Base-by-base conservation (phyloP, 2,888 invertebrate genomes). In the Cyaniris semiargus region DNA sequence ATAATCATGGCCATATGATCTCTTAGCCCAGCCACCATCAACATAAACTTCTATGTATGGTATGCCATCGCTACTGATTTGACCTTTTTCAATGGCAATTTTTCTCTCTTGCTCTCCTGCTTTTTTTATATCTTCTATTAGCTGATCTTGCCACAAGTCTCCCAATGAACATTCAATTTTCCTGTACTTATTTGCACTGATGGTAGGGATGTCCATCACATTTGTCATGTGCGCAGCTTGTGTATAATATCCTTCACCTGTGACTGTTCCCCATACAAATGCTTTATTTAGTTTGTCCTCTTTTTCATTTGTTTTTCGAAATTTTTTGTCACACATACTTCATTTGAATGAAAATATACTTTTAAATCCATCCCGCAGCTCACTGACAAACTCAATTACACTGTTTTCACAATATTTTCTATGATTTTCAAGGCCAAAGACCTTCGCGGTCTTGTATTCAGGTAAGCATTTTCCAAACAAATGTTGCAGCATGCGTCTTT, bases 1-100 rank as follows among this genome's bases (percentile, higher is more conserved):
- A 27, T 70, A 70, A 27, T 70, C 70, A 70, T 70, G 70, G 27
- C 70, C 70, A 27, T 70, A 70, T 66, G 23, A 66, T 66, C 66
- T 23, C 15, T 70, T 70, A 27, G 70, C 70, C 70, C 70, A 70
- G 23, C 70, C 70, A 27, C 70, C 70, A 27, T 70, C 70, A 27
- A 70, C 70, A 70, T 70, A 70, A 70, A 70, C 70, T 27, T 23
- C 15, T 70, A 70, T 70, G 70, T 70, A 10, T 70, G 70, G 27
- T 13, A 23, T 27, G 13, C 66, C 66, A 23, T 70, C 66, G 27
- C 27, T 27, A 70, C 27, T 70, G 27, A 70, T 70, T 27, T 70
- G 23, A 27, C 66, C 66, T n/a, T 70, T 70, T 70, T 23, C 66
- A n/a, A 23, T 70, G 13, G 66, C 66, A 27, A 53, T 53, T 53